phyloP scores from a whole-genome alignment of 2,113 vertebrate species.

The Platycercus adscitus region DNA sequence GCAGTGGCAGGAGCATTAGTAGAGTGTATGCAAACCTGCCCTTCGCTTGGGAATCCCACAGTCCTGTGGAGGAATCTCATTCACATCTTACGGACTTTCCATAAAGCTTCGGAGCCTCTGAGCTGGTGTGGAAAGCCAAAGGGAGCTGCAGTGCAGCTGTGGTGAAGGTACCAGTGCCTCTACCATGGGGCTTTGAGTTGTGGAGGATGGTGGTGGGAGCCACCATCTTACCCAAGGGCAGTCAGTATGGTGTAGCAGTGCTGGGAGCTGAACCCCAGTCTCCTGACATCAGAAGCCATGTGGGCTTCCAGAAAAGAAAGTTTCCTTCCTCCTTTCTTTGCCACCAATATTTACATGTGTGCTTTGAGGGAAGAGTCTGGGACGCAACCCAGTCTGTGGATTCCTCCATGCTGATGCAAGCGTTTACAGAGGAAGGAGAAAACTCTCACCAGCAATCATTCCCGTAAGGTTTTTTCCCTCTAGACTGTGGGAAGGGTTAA shows the following conservation, averaged over 20 bases:
- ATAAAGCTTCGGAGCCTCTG: background rate
- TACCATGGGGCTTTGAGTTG: background rate
- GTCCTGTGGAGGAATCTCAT: background rate
- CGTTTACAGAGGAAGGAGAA: background rate
- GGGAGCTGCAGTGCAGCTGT: background rate
- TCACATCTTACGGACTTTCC: background rate
- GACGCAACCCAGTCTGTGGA: background rate
- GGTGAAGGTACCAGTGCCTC: background rate
- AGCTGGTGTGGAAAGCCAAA: background rate
- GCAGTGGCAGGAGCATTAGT: background rate
- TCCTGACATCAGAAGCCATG: background rate
- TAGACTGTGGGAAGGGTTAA: conserved; percentile 39
- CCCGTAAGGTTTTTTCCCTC: background rate
- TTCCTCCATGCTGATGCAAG: background rate
- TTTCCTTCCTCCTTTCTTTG: background rate
- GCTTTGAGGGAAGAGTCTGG: background rate
- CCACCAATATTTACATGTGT: background rate
- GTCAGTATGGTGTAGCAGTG: background rate
- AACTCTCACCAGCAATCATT: background rate
- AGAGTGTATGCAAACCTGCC: background rate
- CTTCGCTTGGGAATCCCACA: background rate
- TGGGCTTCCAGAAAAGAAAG: background rate
- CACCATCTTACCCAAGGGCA: background rate
- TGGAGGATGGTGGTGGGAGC: background rate
- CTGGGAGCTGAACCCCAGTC: background rate